Base-by-base conservation (phyloP, 2,797 vertebrate genomes). In the Pangasius macronema region DNA sequence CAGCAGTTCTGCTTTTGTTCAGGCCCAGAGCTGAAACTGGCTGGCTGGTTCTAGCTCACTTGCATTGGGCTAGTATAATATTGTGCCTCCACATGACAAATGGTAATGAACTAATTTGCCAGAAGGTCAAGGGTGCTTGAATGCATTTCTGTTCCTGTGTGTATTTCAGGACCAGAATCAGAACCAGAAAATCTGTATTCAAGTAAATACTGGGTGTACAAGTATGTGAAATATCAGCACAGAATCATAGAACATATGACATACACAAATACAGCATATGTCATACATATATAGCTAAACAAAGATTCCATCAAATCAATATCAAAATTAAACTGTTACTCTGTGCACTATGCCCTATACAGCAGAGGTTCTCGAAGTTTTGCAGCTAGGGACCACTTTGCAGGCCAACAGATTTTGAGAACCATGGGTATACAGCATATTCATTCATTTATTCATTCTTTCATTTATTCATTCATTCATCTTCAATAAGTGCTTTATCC, bases 1-100 rank as follows among this genome's bases (percentile, higher is more conserved):
- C 84, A 83, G 79, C 70, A 75, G 30, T 61, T 49, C 42, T 36
- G 27, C 20, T 65, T 70, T 65, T 67, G 57, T 82, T 83, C 49
- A 42, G 84, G 33, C 3, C 33, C 27, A 14, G 20, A 46, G 24
- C 27, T 85, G 51, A 87, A 57, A 90, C 92, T 94, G 94, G 92
- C 94, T 49, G 73, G 27, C 46, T 57, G n/a, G 18, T 33, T 57
- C 53, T 79, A 57, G 51, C 36, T 20, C 27, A 51, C 27, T 33
- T 95, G 94, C 92, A 89, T 94, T 92, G 94, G 89, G 91, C 87
- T 85, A 90, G 91, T 92, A 90, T 88, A 92, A 72, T 91, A 11
- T 51, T 89, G 53, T 65, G 39, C 85, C 91, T 91, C 90, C 90
- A 91, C 88, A 61, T 92, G 90, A 85, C 87, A 87, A 83, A 93